These are phyloP conservation scores for Castor canadensis DNA, from an alignment of 2,113 vertebrate species.

Conservation along the genomic window DNA sequence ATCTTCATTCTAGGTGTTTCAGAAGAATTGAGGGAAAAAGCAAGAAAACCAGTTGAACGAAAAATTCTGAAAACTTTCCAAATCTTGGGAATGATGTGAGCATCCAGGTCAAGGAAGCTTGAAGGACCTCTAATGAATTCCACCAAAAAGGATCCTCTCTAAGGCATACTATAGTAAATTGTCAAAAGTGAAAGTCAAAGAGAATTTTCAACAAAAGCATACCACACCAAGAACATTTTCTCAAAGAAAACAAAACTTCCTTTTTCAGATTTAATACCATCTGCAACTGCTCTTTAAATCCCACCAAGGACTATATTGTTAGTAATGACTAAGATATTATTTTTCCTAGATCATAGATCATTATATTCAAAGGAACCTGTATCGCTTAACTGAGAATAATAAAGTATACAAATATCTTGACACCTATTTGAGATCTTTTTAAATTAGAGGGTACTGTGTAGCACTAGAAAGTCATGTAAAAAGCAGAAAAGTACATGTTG, in stretches of 20 bases:
- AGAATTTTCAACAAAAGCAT: no score
- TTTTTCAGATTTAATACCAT: neutral
- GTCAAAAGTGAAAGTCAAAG: neutral
- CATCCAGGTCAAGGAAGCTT: neutral
- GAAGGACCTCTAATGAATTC: neutral
- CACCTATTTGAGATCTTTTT: neutral
- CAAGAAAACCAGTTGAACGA: neutral
- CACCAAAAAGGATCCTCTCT: neutral
- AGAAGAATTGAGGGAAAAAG: neutral
- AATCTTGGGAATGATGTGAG: neutral
- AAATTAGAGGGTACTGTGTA: neutral
- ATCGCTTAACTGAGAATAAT: neutral
- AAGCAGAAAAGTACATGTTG: neutral
- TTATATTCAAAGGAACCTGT: neutral
- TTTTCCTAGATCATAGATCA: neutral
- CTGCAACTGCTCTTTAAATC: neutral
- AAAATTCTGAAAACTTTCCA: neutral
- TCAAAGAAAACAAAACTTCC: neutral
- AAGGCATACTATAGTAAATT: neutral
- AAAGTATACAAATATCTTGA: neutral
- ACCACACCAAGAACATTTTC: neutral
- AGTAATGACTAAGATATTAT: neutral
- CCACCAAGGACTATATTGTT: neutral
- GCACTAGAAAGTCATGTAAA: neutral
- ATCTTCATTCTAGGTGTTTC: neutral